Base-by-base conservation (phyloP, 2,797 vertebrate species). In the Smutsia gigantea region DNA sequence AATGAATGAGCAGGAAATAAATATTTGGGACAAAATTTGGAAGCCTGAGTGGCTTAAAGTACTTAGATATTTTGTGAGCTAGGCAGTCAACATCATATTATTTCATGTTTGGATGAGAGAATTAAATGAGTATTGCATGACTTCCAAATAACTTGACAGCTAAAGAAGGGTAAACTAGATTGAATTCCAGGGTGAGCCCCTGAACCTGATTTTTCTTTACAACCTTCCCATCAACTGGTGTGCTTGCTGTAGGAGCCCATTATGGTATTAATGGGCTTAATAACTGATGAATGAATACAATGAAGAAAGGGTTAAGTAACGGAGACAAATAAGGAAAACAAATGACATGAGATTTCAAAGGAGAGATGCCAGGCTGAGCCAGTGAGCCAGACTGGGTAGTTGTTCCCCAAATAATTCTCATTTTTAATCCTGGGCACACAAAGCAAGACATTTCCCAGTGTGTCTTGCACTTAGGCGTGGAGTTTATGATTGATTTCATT, bases 241-340 rank as follows among this genome's bases (percentile, higher is more conserved):
- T 46, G 46, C n/a, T 57, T 49, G 51, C 10, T 84, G 37, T 39
- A 15, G 4, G 15, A 85, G 74, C 5, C 57, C 21, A 57, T 61
- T 82, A n/a, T 37, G 42, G 61, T 69, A 88, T 23, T 46, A 49
- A 15, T 61, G 46, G 39, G n/a, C 61, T 71, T 79, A 23, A 49
- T 57, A 57, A 74, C 46, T 77, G 63, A 72, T 79, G 25, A 77
- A 77, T 83, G 42, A 94, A 85, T 68, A 86, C 72, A 89, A n/a
- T 83, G 72, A 74, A 71, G 34, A 91, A 93, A 88, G 23, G 49
- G n/a, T 92, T 86, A 78, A 74, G 0, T 51, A n/a, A 17, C 75
- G 42, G 90, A 87, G n/a, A 66, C 87, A 61, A 96, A 61, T 64
- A 81, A 85, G 27, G 25, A 77, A 74, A 86, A 71, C 18, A 72